These are phyloP conservation scores for Caiman crocodilus DNA, from an alignment of 2,797 vertebrate genomes.

Conservation along the genomic window DNA sequence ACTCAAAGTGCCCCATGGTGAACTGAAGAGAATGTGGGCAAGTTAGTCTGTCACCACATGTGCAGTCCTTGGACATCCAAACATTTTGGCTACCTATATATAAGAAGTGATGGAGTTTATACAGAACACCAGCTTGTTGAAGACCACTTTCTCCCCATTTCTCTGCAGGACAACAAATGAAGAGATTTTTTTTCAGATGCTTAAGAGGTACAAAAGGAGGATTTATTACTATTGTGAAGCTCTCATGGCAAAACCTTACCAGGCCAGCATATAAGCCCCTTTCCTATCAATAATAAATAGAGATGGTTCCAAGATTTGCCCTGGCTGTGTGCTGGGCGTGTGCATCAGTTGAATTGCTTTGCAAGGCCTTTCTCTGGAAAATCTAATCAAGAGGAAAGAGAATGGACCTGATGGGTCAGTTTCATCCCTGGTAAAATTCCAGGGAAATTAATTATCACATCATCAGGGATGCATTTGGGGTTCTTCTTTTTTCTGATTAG, in stretches of 20 bases:
- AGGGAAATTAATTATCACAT: background rate
- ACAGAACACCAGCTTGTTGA: background rate
- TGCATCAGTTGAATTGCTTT: background rate
- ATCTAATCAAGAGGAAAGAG: background rate
- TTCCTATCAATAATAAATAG: background rate
- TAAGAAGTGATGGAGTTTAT: background rate
- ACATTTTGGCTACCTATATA: background rate
- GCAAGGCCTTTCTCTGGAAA: background rate
- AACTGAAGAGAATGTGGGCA: background rate
- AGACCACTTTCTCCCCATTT: background rate
- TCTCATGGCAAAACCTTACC: background rate
- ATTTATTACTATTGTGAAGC: background rate
- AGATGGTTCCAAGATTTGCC: background rate
- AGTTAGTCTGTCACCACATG: background rate
- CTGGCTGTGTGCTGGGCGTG: background rate
- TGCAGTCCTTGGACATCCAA: background rate
- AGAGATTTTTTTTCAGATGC: background rate
- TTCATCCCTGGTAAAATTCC: background rate
- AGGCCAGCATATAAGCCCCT: background rate
- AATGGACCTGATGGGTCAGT: background rate
- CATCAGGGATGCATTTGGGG: background rate
- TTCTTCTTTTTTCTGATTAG: background rate
- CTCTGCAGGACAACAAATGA: background rate
- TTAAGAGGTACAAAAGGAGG: background rate
- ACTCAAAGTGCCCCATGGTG: background rate